Percentiles rank a stretch among this genome's conserved stretches.
phyloP scores from a whole-genome alignment of 2,888 invertebrate species.

The Pandemis cinnamomeana region DNA sequence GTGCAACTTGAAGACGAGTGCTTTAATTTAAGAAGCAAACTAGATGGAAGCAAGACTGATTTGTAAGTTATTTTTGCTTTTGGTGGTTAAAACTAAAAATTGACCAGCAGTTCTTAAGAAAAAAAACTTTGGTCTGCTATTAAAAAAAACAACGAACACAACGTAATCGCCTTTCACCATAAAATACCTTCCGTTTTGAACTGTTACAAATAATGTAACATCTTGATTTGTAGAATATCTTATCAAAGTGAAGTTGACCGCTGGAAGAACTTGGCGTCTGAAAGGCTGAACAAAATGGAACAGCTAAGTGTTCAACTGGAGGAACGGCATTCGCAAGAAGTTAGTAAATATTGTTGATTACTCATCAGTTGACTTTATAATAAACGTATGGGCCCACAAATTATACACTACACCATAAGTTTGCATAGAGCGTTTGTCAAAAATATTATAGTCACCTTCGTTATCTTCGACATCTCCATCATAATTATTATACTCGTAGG shows the following conservation, averaged over 20 bases:
- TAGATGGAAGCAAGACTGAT: constrained; percentile 73
- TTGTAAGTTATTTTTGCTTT: constrained; percentile 71
- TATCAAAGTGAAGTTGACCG: constrained; percentile 77
- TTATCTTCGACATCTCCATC: no score
- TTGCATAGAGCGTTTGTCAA: no score
- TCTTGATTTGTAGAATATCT: constrained; percentile 56
- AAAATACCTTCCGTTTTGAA: not conserved
- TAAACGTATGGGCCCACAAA: no score
- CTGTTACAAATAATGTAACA: not conserved
- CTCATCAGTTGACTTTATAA: no score
- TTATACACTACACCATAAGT: no score
- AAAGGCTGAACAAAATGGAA: constrained; percentile 87
- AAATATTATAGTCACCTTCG: no score
- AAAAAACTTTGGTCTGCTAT: not conserved
- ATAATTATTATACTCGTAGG: no score
- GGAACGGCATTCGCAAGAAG: constrained; percentile 86
- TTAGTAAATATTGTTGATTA: constrained; percentile 46
- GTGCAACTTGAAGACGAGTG: constrained; percentile 72
- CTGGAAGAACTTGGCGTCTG: constrained; percentile 88
- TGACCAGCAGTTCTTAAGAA: not conserved
- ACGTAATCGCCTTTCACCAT: not conserved
- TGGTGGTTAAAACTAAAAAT: not conserved
- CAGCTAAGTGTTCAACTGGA: constrained; percentile 84
- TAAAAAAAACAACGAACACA: not conserved
- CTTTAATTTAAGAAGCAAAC: constrained; percentile 73